Evolutionary conservation across 1,140 invertebrate species (phyloP), one percentile per base, ranked within the genome.

Genomic region (Aphelenchoides besseyi): DNA sequence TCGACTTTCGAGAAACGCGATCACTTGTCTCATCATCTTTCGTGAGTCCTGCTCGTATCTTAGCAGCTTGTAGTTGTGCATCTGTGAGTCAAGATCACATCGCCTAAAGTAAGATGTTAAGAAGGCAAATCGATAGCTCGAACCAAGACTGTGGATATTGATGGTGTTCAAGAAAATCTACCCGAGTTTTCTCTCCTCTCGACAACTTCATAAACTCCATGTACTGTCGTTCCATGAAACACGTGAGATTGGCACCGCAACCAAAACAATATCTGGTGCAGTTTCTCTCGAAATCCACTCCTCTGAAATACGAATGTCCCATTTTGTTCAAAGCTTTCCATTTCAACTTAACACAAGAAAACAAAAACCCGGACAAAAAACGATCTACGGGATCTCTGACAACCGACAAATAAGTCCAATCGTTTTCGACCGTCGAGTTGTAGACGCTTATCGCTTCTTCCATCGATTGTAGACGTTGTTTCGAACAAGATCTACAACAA

Each of bases 221-320:
- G 3, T 66, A 66, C 63, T 66, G 32, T 53, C 30, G 30, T 33
- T 66, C 63, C 16, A 66, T 37, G 30, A 66, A 66, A 8, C 63
- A 66, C 32, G 63, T 66, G 2, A 66, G 1, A 37, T 66, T 66
- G 41, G 63, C 63, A 18, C 63, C 63, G 3, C 63, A 66, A 12
- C 63, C 63, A 53, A 36, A 37, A 8, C 63, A 66, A 2, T 66
- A 32, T 12, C 32, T 0, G 16, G 16, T 35, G 32, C 63, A 66
- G 30, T 61, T 61, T 16, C 28, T 3, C 32, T 33, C 63, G 36
- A 66, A 61, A 33, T 66, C 63, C 32, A 61, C 59, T 33, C 63
- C 63, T 12, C 63, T 33, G 18, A 28, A 59, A 59, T 28, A 5
- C 5, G 18, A 59, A 5, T 8, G n/a, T 41, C n/a, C 5, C 5